Conservation (phyloP, 1,140 invertebrate species). For the Papilio polytes region DNA sequence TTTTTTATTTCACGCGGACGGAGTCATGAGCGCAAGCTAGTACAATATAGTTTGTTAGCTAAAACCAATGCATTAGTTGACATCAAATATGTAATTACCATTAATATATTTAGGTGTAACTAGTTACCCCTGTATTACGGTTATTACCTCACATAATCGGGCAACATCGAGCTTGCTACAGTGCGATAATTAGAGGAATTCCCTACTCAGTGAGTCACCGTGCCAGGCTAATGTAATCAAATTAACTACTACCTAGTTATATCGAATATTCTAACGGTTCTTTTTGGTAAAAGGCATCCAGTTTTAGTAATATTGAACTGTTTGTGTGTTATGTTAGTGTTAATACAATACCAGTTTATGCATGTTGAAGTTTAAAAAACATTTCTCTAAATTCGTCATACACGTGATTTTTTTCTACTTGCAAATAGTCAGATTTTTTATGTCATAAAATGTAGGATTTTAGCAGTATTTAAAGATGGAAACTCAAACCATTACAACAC, state of each 20-base stretch:
- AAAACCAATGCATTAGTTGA: constrained; percentile 1
- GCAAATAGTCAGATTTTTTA: no score
- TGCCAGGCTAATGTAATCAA: constrained; percentile 53
- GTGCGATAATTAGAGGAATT: constrained; percentile 48
- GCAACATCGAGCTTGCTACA: constrained; percentile 43
- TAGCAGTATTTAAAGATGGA: background rate
- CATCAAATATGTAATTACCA: background rate
- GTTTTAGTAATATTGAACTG: background rate
- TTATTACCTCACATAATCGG: constrained; percentile 43
- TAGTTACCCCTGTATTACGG: constrained; percentile 42
- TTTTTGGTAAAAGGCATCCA: background rate
- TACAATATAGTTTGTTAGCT: background rate
- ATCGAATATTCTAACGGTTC: constrained; percentile 20
- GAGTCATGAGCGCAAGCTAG: no score
- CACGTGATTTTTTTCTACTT: no score
- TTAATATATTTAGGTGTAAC: background rate
- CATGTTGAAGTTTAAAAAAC: no score
- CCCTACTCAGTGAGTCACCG: constrained; percentile 54
- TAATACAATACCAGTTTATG: no score
- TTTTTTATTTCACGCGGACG: no score
- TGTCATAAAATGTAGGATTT: background rate
- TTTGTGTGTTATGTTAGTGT: no score
- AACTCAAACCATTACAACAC: background rate
- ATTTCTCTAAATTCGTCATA: no score
- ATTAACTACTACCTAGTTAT: constrained; percentile 17